Evolutionary conservation across 1,140 invertebrate genomes (phyloP).

Genomic region (Sitodiplosis mosellana): DNA sequence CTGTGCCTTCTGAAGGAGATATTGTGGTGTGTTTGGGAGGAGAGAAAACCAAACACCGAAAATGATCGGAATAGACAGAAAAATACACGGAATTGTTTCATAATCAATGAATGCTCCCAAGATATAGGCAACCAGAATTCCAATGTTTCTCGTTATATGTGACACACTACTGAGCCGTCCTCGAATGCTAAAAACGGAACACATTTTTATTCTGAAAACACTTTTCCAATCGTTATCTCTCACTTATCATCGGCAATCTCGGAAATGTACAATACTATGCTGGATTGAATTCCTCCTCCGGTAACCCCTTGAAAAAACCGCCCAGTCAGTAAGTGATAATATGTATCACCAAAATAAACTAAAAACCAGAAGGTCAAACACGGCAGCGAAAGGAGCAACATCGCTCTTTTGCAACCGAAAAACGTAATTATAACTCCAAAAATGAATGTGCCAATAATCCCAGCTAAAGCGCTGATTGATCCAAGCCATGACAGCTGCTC

Average conservation of each 20-base stretch:
- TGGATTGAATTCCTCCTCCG: slow-evolving; percentile 4
- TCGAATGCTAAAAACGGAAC: slow-evolving; percentile 33
- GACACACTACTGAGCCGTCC: slow-evolving; percentile 66
- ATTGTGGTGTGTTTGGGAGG: slow-evolving; percentile 67
- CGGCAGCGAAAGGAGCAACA: not conserved
- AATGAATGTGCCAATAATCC: not conserved
- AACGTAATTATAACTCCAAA: not conserved
- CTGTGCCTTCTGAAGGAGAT: slow-evolving; percentile 33
- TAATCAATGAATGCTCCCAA: slow-evolving; percentile 46
- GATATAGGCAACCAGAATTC: slow-evolving; percentile 56
- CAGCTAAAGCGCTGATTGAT: slow-evolving; percentile 8
- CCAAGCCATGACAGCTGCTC: slow-evolving; percentile 22
- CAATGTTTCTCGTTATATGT: slow-evolving; percentile 62
- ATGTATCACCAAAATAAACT: not conserved
- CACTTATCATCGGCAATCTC: slow-evolving; percentile 32
- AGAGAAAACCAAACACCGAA: slow-evolving; percentile 45
- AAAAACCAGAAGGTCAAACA: not conserved
- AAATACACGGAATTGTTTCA: slow-evolving; percentile 43
- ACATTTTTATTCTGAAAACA: slow-evolving; percentile 9
- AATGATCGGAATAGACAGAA: slow-evolving; percentile 41
- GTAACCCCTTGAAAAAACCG: slow-evolving; percentile 32
- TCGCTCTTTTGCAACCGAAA: not conserved
- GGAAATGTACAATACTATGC: slow-evolving; percentile 35
- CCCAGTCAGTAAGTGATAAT: slow-evolving; percentile 11
- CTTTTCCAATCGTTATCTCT: not conserved